Evolutionary conservation across 2,888 invertebrate genomes (phyloP).

Genomic region (Papilio elwesi): DNA sequence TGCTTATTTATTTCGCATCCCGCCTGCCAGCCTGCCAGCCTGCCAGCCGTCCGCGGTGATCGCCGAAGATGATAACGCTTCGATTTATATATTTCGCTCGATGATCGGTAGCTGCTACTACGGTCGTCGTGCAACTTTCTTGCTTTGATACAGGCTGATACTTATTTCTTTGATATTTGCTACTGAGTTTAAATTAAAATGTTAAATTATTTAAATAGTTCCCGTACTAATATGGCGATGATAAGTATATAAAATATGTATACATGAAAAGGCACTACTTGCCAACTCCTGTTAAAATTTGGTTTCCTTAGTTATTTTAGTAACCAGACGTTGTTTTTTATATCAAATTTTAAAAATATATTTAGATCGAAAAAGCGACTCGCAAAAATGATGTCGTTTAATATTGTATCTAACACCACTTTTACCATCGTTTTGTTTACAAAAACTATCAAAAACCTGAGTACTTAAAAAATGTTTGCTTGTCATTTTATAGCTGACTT

Average conservation of each 20-base stretch:
- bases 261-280: too few relatives aligned
- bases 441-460: neutral
- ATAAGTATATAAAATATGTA: too few relatives aligned
- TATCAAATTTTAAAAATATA: too few relatives aligned
- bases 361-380: too few relatives aligned
- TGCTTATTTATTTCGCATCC: conserved; percentile 80
- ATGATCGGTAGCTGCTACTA: conserved; percentile 78
- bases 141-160: conserved; percentile 61
- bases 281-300: too few relatives aligned
- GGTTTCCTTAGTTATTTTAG: too few relatives aligned
- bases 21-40: conserved; percentile 60
- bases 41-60: conserved; percentile 74
- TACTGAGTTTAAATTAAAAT: neutral
- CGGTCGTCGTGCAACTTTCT: conserved; percentile 74
- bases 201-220: neutral
- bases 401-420: neutral
- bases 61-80: conserved; percentile 78
- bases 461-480: neutral
- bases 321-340: too few relatives aligned
- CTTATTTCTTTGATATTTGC: conserved; percentile 19
- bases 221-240: too few relatives aligned
- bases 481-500: too few relatives aligned
- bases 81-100: conserved; percentile 82
- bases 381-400: neutral
- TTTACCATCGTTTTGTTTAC: neutral